phyloP scores from a whole-genome alignment of 1,140 invertebrate species.

The Saxidomus purpurata region DNA sequence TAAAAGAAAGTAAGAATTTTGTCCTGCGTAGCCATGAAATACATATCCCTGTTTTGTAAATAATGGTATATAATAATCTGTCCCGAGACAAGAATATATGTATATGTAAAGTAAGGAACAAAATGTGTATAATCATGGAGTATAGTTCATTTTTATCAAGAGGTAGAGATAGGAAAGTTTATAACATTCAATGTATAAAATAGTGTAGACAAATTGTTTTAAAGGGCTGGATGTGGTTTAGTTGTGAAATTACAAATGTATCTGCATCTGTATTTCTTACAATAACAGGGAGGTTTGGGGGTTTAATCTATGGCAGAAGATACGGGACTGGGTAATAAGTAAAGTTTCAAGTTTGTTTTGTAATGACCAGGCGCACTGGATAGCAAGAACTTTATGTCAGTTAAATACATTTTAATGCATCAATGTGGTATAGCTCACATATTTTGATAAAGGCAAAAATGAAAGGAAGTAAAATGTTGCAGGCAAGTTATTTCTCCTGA shows the following conservation, averaged over 20 bases:
- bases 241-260: not conserved
- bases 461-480: no score
- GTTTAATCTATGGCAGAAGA: not conserved
- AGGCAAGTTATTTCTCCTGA: no score
- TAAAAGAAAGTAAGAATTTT: not conserved
- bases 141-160: constrained; percentile 2
- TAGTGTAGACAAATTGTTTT: not conserved
- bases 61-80: constrained; percentile 50
- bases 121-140: constrained; percentile 15
- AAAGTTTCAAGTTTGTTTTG: no score
- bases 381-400: no score
- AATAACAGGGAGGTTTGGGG: not conserved
- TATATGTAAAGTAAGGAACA: constrained; percentile 27
- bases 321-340: no score
- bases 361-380: no score
- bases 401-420: no score
- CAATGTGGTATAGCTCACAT: no score
- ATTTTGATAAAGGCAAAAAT: no score
- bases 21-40: constrained; percentile 42
- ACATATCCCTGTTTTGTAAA: constrained; percentile 48
- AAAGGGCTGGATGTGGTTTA: not conserved
- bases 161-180: constrained; percentile 1
- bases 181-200: not conserved
- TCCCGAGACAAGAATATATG: constrained; percentile 43
- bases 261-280: not conserved